These are phyloP conservation scores for Sceliomorpha sp. DNA, from an alignment of 2,888 invertebrate species.

Conservation along the genomic window DNA sequence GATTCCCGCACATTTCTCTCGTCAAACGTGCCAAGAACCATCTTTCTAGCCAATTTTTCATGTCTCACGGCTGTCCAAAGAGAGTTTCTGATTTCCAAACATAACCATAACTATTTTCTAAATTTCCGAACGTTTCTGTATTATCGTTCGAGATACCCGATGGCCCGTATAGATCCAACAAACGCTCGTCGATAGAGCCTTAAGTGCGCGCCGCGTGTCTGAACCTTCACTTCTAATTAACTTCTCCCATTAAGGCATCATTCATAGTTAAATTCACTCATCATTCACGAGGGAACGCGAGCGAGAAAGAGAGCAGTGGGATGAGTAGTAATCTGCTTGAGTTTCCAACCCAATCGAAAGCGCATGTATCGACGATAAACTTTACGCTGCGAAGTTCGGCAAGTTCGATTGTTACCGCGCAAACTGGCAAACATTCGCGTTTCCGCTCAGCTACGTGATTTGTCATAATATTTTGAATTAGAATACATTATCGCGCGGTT, in stretches of 20 bases:
- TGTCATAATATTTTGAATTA: background rate
- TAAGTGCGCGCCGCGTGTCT: constrained; percentile 9
- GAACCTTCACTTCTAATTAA: constrained; percentile 45
- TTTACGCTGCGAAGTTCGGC: constrained; percentile 34
- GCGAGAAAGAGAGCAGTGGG: constrained; percentile 15
- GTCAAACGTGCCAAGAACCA: too few relatives aligned
- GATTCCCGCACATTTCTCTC: too few relatives aligned
- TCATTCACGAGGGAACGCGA: constrained; percentile 29
- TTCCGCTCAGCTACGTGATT: constrained; percentile 13
- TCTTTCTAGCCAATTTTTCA: too few relatives aligned
- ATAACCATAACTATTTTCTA: too few relatives aligned
- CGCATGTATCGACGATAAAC: constrained; percentile 42
- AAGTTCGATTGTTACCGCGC: constrained; percentile 34
- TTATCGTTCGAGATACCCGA: too few relatives aligned
- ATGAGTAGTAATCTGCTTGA: constrained; percentile 41
- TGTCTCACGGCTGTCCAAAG: too few relatives aligned
- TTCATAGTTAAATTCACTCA: constrained; percentile 47
- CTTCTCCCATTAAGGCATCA: constrained; percentile 37
- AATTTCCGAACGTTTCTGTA: too few relatives aligned
- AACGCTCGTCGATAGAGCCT: constrained; percentile 14
- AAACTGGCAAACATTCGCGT: constrained; percentile 30
- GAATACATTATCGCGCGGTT: constrained; percentile 15
- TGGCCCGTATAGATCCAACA: constrained; percentile 25
- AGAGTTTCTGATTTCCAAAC: too few relatives aligned
- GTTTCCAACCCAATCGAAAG: constrained; percentile 41